Base-by-base conservation (phyloP, 2,797 vertebrate species). In the Hyperoplus lanceolatus region DNA sequence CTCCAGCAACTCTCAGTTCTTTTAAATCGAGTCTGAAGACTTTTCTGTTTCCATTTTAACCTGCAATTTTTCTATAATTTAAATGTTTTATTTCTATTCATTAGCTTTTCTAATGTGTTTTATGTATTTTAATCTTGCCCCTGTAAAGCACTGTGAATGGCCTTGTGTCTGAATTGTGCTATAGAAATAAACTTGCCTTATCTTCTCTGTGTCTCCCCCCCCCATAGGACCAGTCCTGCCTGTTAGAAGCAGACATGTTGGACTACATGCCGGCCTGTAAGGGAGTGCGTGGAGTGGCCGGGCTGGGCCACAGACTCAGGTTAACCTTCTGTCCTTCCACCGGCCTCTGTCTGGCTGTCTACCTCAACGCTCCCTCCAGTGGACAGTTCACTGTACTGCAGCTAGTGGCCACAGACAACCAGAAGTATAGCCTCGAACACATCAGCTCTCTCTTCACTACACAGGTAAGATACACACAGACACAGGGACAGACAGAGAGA, bases 351-450 rank as follows among this genome's bases (percentile, higher is more conserved):
- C 90, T 99, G 0, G 95, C 94, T 0, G 91, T 97, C 15, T 97
- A 98, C 80, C 92, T 99, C 75, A 96, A 96, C 0, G 90, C 96
- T 0, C 96, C 96, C 29, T 96, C 94, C 68, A 87, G 94, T 41
- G 96, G 97, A 42, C 98, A 99, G 96, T 99, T 99, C 89, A 97
- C 95, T 65, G 87, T 98, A 45, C 95, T 99, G 90, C 98, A 99
- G 93, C 93, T 99, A 74, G 94, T 97, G 16, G 94, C 94, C 84
- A 94, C 95, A 0, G 97, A 97, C 84, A 97, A 93, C 89, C 95
- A 92, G 84, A 96, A 95, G 82, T 99, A 97, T 90, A 97, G 96
- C 88, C 92, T 99, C 4, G 97, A 99, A 72, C 97, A 97, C 90
- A 95, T 99, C 76, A 98, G 97, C 38, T 96, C 97, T 0, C 90